These are phyloP conservation scores for Actinernus sp. DNA, from an alignment of 92 coral and sea anemone genomes.

Conservation along the genomic window DNA sequence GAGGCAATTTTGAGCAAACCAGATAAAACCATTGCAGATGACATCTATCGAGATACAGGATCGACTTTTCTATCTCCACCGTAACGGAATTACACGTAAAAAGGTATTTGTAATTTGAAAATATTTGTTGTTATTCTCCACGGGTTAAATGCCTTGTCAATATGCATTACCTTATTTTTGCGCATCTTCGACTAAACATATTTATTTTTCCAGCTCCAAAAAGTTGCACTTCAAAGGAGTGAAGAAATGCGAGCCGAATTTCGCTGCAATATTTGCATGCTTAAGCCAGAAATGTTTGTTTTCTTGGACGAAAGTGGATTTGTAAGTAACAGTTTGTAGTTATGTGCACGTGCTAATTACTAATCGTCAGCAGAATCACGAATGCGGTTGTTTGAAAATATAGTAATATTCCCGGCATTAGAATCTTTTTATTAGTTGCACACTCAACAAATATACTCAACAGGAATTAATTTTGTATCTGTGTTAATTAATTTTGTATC, in stretches of 20 bases:
- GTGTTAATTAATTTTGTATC: not conserved
- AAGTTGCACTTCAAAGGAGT: constrained; percentile 16
- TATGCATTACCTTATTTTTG: too few relatives aligned
- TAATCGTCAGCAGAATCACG: too few relatives aligned
- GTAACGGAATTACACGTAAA: constrained; percentile 21
- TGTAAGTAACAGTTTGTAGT: constrained; percentile 8
- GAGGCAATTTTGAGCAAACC: constrained; percentile 22
- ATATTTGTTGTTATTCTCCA: too few relatives aligned
- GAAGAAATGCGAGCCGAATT: constrained; percentile 9
- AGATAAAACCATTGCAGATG: constrained; percentile 39
- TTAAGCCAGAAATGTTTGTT: constrained; percentile 24
- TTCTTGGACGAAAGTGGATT: constrained; percentile 24
- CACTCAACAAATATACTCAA: too few relatives aligned
- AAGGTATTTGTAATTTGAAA: too few relatives aligned
- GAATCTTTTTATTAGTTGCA: too few relatives aligned
- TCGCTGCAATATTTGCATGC: constrained; percentile 11
- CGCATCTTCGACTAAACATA: too few relatives aligned
- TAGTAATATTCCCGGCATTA: too few relatives aligned
- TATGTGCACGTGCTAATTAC: too few relatives aligned
- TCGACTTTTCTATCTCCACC: constrained; percentile 9
- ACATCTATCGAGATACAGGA: not conserved
- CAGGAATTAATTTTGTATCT: not conserved
- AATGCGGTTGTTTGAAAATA: too few relatives aligned
- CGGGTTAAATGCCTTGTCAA: too few relatives aligned
- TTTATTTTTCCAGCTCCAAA: constrained; percentile 5